A percentile compares a stretch with the other conserved stretches of the same genome.
phyloP scores from a whole-genome alignment of 1,140 invertebrate genomes.

The Sminthurinus signatus region DNA sequence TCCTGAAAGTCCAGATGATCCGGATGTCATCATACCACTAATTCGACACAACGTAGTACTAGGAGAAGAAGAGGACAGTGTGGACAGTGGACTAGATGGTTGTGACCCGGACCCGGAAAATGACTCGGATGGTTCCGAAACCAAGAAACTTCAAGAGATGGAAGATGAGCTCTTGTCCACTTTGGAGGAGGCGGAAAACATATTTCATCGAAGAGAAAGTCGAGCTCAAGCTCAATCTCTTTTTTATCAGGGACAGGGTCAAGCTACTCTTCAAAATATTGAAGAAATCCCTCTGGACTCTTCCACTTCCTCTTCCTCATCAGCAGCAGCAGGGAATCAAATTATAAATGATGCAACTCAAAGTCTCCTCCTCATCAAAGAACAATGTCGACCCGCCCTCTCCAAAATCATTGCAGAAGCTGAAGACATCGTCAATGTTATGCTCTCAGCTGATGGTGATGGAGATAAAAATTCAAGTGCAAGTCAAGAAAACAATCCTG shows the following conservation, averaged over 20 bases:
- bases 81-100: neutral
- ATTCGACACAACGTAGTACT: neutral
- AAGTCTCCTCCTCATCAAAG: neutral
- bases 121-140: neutral
- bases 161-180: conserved; percentile 2
- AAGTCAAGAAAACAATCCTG: neutral
- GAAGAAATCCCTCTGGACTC: too few species aligned
- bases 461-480: neutral
- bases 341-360: too few species aligned
- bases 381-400: neutral
- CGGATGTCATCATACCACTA: neutral
- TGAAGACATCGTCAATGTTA: neutral
- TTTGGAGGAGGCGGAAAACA: conserved; percentile 1
- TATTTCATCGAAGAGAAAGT: neutral
- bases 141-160: neutral
- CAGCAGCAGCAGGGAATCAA: too few species aligned
- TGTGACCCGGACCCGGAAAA: neutral
- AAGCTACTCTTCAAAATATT: too few species aligned
- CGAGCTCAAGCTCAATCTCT: too few species aligned
- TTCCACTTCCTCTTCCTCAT: too few species aligned
- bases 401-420: neutral
- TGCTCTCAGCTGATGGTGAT: neutral
- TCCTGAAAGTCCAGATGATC: neutral
- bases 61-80: neutral
- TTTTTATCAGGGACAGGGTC: too few species aligned